Evolutionary conservation across 2,113 vertebrate species (phyloP).

Genomic region (Platichthys flesus): DNA sequence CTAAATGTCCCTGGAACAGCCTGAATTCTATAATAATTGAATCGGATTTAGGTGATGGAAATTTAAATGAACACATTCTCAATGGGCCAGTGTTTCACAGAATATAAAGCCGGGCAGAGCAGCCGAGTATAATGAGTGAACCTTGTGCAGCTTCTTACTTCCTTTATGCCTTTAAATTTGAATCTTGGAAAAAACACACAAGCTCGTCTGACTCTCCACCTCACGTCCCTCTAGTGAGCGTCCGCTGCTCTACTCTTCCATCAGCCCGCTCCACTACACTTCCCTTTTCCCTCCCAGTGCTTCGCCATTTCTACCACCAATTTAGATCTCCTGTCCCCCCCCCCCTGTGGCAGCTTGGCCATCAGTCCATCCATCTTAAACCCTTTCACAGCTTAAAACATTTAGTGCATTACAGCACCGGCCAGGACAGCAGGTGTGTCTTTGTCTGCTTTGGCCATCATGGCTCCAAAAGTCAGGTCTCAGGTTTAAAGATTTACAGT

Average conservation of each 20-base stretch:
- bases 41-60: no score
- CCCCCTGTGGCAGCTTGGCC: slow-evolving; percentile 26
- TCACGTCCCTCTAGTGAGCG: no score
- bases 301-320: slow-evolving; percentile 10
- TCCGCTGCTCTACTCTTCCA: background rate
- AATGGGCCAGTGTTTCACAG: no score
- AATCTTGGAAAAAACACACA: background rate
- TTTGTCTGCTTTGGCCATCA: background rate
- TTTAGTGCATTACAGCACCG: slow-evolving; percentile 11
- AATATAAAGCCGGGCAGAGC: no score
- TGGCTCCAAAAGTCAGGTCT: background rate
- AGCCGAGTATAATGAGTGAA: no score
- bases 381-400: slow-evolving; percentile 13
- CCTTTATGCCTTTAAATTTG: background rate
- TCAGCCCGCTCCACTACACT: background rate
- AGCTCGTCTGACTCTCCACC: background rate
- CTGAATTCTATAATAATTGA: no score
- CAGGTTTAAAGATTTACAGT: background rate
- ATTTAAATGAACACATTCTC: no score
- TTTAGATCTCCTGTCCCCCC: slow-evolving; percentile 13
- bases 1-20: no score
- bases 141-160: background rate
- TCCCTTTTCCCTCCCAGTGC: background rate
- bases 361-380: slow-evolving; percentile 29
- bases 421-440: slow-evolving; percentile 2